A percentile compares a stretch with the other conserved stretches of the same genome.
phyloP scores from a whole-genome alignment of 2,888 invertebrate genomes.

The Drosophila meridiana region DNA sequence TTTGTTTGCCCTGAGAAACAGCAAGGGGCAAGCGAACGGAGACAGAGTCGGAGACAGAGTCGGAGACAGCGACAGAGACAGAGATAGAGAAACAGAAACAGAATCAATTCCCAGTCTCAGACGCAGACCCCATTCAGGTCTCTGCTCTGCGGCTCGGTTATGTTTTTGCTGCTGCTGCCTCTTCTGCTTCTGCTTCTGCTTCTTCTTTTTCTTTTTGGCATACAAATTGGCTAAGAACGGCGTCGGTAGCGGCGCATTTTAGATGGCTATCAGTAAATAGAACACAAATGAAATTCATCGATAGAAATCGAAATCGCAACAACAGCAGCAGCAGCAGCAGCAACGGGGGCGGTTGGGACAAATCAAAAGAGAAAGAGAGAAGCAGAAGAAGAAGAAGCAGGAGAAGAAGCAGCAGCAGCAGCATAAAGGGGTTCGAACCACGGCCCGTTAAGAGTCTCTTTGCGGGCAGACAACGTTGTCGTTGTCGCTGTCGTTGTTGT shows the following conservation, averaged over 20 bases:
- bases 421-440: neutral
- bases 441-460: conserved; percentile 27
- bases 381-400: too few relatives aligned
- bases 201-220: conserved; percentile 37
- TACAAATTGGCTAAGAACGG: conserved; percentile 71
- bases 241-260: conserved; percentile 76
- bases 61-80: neutral
- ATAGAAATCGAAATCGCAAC: conserved; percentile 82
- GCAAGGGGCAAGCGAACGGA: conserved; percentile 46
- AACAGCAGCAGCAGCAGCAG: conserved; percentile 15
- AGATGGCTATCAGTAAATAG: conserved; percentile 84
- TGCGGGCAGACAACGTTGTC: conserved; percentile 28
- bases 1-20: conserved; percentile 70
- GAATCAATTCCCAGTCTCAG: conserved; percentile 16
- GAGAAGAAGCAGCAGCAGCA: neutral
- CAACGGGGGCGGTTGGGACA: conserved; percentile 49
- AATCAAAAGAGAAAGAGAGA: conserved; percentile 39
- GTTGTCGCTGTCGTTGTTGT: neutral
- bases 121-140: conserved; percentile 8
- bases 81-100: conserved; percentile 5
- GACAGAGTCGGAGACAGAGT: neutral
- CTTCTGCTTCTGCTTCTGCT: neutral
- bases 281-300: conserved; percentile 83
- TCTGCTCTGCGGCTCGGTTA: neutral
- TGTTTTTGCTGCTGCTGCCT: neutral